A percentile compares a stretch with the other conserved stretches of the same genome.
These are phyloP conservation scores for Silurus glanis DNA, from an alignment of 2,113 vertebrate genomes.

Conservation along the genomic window DNA sequence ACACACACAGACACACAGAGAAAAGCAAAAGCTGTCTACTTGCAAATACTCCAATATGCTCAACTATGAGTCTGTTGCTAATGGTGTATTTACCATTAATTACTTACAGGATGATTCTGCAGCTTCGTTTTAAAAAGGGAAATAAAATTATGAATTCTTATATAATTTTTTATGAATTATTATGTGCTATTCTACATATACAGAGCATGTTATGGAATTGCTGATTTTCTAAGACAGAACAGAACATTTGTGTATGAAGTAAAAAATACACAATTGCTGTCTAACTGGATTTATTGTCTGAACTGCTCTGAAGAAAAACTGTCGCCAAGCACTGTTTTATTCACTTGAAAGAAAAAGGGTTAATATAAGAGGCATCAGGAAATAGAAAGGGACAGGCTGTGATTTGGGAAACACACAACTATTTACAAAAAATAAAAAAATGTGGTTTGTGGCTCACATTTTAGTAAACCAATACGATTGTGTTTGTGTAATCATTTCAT, in stretches of 20 bases:
- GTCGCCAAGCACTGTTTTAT: not conserved
- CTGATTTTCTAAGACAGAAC: not conserved
- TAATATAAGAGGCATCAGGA: not conserved
- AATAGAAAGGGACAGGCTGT: not conserved
- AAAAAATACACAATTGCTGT: not conserved
- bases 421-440: not conserved
- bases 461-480: not conserved
- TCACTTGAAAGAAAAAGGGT: not conserved
- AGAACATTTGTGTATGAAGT: not conserved
- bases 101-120: slow-evolving; percentile 55
- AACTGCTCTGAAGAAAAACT: not conserved
- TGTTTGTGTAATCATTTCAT: slow-evolving; percentile 12
- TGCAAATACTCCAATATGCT: not conserved
- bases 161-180: not conserved
- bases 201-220: not conserved
- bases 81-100: slow-evolving; percentile 45
- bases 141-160: not conserved
- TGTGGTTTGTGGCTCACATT: not conserved
- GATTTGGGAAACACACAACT: not conserved
- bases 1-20: not conserved
- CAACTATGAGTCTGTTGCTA: not conserved
- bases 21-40: slow-evolving; percentile 6
- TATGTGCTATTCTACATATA: not conserved
- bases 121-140: slow-evolving; percentile 48
- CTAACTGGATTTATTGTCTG: not conserved